Evolutionary conservation across 1,140 invertebrate species (phyloP), one percentile per base, ranked within the genome.

Genomic region (Cotesia glomerata): DNA sequence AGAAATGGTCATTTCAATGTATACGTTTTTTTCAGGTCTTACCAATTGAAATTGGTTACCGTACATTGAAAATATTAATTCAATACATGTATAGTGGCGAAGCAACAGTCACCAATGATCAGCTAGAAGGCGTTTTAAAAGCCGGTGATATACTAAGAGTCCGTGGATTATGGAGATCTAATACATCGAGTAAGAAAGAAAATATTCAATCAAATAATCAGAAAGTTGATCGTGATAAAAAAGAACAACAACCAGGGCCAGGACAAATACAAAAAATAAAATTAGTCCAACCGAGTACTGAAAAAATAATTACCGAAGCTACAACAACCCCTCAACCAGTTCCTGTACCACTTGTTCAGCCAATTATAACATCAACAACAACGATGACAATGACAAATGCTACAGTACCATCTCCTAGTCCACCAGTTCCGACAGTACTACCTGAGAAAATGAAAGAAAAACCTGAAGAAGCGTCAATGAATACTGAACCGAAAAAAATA

Each of bases 11-110:
- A 74, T 59, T 59, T 32, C 1, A 58, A 39, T 11, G 69, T 0
- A 9, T 39, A 8, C 1, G 36, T 45, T 45, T 52, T 45, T 61
- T 63, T 52, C 74, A 87, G 86, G 92, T 97, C 32, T 87, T 97
- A 54, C 94, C 95, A 5, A 92, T 93, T 0, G 93, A 95, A 80
- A 92, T 95, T 64, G 92, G 91, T 16, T 92, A 93, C 68, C 90
- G 92, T 71, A 93, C 93, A 2, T 84, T 95, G 68, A 93, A 93
- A 81, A 93, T 93, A 65, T 87, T 95, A 1, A 91, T 95, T n/a
- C 92, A 94, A 79, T 95, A 95, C 80, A 95, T 95, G 93, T 95
- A 95, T 84, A 93, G 89, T 83, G 94, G 94, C 2, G 94, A 95
- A 86, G 93, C 93, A 34, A 95, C 93, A 16, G 93, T 95, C 5